Evolutionary conservation across 2,113 vertebrate species (phyloP).

Genomic region (Toxotes chatareus): DNA sequence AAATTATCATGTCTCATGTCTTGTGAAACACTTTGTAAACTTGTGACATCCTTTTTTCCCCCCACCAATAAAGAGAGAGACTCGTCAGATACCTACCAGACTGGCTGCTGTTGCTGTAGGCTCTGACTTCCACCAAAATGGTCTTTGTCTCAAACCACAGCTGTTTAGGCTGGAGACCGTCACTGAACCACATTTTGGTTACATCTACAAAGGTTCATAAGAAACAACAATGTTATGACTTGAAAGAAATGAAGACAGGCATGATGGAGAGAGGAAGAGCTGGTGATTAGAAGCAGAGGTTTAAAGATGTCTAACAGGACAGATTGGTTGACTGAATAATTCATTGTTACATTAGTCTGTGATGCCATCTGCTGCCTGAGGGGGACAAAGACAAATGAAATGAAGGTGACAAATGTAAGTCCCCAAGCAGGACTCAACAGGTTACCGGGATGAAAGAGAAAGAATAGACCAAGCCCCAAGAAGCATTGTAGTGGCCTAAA

Average conservation of each 20-base stretch:
- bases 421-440: background rate
- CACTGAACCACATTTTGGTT: slow-evolving; percentile 89
- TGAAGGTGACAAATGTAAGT: background rate
- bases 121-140: slow-evolving; percentile 84
- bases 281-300: background rate
- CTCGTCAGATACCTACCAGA: slow-evolving; percentile 81
- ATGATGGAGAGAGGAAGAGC: background rate
- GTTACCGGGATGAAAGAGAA: background rate
- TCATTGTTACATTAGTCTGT: slow-evolving; percentile 27
- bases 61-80: background rate
- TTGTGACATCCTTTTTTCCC: too few species aligned
- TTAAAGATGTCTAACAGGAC: background rate
- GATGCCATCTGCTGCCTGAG: slow-evolving; percentile 55
- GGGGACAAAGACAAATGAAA: background rate
- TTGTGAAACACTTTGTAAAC: background rate
- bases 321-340: slow-evolving; percentile 30
- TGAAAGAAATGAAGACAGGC: background rate
- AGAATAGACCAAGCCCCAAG: background rate
- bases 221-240: background rate
- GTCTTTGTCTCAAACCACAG: slow-evolving; percentile 89
- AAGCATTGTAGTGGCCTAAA: background rate
- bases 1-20: background rate
- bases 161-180: slow-evolving; percentile 80
- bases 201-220: slow-evolving; percentile 72
- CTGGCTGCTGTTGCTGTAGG: slow-evolving; percentile 87